Conservation (phyloP, 2,797 vertebrate genomes). For the Phoxinus dragarum region DNA sequence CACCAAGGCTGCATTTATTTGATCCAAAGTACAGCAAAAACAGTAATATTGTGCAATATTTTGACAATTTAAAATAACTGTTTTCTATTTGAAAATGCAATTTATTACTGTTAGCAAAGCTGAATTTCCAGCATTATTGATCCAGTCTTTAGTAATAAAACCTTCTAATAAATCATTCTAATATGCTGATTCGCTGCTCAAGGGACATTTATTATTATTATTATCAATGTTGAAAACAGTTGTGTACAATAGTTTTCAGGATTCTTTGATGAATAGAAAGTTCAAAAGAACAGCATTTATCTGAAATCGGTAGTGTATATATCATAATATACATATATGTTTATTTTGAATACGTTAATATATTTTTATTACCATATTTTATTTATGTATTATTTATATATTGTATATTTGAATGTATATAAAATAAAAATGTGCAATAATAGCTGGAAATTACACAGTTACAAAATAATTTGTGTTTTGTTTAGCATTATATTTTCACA, state of each 20-base stretch:
- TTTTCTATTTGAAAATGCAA: neutral
- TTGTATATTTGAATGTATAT: neutral
- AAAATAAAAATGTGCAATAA: neutral
- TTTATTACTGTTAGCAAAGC: neutral
- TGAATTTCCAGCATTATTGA: neutral
- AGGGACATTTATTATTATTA: neutral
- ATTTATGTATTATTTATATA: neutral
- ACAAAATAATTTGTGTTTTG: neutral
- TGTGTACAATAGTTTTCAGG: neutral
- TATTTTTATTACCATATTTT: neutral
- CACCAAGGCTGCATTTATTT: neutral
- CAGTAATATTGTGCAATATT: neutral
- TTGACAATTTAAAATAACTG: neutral
- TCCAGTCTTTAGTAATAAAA: neutral
- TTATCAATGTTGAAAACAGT: neutral
- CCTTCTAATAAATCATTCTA: neutral
- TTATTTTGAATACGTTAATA: neutral
- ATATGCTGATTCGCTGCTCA: neutral
- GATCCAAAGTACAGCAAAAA: neutral
- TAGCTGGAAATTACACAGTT: neutral
- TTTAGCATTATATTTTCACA: neutral
- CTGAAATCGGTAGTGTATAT: neutral
- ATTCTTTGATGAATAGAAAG: neutral
- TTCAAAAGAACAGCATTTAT: neutral
- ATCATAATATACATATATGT: neutral